Evolutionary conservation across 2,888 invertebrate species (phyloP).

Genomic region (Brachyptera putata): DNA sequence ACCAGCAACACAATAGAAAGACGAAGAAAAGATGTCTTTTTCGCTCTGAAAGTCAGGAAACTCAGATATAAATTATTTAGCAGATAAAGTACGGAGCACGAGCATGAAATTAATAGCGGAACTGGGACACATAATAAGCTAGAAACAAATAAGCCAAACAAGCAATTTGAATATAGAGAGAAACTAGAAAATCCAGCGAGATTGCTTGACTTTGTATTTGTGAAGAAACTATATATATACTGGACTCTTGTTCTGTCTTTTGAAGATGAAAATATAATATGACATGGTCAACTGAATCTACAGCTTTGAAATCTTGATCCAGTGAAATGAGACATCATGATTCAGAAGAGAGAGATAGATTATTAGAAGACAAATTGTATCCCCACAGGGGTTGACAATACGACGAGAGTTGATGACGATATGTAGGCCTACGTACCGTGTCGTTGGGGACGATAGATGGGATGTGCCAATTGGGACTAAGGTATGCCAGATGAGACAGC

Average conservation of each 20-base stretch:
- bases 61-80: constrained; percentile 16
- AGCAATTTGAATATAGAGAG: constrained; percentile 1
- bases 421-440: background rate
- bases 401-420: background rate
- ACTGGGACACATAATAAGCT: constrained; percentile 4
- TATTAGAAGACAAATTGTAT: background rate
- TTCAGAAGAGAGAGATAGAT: background rate
- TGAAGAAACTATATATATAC: background rate
- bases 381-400: background rate
- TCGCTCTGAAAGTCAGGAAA: background rate
- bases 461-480: constrained; percentile 18
- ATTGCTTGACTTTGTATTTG: background rate
- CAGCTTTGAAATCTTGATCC: background rate
- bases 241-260: too few species aligned
- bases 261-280: background rate
- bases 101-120: constrained; percentile 14
- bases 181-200: background rate
- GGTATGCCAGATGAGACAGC: constrained; percentile 20
- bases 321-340: too few species aligned
- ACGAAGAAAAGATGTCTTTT: background rate
- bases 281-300: background rate
- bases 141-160: constrained; percentile 6
- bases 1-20: background rate
- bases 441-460: constrained; percentile 8
- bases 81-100: constrained; percentile 13